These are phyloP conservation scores for Prunella strophiata DNA, from an alignment of 2,797 vertebrate species.

Conservation along the genomic window DNA sequence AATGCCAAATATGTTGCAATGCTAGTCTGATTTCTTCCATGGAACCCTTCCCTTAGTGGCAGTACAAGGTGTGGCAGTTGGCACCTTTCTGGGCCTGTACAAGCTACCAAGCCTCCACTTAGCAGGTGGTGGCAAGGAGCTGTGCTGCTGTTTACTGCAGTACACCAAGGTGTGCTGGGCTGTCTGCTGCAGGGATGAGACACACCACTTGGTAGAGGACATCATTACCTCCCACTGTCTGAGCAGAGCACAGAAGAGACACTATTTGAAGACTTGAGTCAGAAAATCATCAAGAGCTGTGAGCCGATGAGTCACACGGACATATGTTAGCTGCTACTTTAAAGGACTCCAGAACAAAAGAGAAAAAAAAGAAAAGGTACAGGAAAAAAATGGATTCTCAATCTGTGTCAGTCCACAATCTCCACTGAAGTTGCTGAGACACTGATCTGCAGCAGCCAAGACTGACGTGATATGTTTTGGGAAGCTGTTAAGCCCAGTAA, in stretches of 20 bases:
- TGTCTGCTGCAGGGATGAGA: not conserved
- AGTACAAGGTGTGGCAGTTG: not conserved
- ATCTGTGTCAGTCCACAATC: not conserved
- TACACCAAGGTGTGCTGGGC: fast-evolving
- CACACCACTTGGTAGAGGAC: not conserved
- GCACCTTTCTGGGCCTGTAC: not conserved
- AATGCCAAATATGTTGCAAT: not conserved
- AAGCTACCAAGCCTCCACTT: not conserved
- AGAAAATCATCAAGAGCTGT: not conserved
- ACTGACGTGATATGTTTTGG: fast-evolving
- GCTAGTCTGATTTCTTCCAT: not conserved
- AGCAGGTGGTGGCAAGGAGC: not conserved
- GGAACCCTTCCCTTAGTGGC: not conserved
- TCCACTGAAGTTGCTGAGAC: not conserved
- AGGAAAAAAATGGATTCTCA: not conserved
- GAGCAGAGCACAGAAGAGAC: not conserved
- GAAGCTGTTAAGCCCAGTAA: not conserved
- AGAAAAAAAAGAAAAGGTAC: not conserved
- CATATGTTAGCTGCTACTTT: not conserved
- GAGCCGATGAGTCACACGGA: not conserved
- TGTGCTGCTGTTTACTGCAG: not conserved
- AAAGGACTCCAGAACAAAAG: not conserved
- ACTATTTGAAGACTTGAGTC: not conserved
- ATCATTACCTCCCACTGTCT: conserved; percentile 14
- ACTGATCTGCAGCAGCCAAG: not conserved